Evolutionary conservation across 2,888 invertebrate genomes (phyloP).

Genomic region (Geophilus truncorum): DNA sequence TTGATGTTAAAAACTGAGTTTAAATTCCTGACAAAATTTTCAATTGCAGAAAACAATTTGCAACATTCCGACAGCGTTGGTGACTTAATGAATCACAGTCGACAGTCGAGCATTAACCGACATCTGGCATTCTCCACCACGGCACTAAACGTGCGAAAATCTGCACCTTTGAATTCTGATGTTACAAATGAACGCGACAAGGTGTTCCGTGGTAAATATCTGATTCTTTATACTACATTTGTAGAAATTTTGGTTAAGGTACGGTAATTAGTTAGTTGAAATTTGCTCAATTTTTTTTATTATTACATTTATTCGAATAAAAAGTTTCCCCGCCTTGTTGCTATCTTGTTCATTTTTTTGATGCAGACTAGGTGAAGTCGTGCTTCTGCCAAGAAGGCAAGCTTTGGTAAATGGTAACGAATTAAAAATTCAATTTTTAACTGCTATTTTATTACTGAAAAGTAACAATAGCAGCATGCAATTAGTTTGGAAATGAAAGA

Average conservation of each 20-base stretch:
- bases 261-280: background rate
- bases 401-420: background rate
- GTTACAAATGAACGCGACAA: conserved; percentile 22
- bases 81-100: background rate
- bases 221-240: background rate
- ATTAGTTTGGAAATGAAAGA: background rate
- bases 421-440: background rate
- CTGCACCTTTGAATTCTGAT: background rate
- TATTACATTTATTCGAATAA: background rate
- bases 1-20: background rate
- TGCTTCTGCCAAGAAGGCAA: background rate
- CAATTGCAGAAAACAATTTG: background rate
- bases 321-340: background rate
- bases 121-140: conserved; percentile 33
- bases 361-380: background rate
- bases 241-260: background rate
- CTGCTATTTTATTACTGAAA: background rate
- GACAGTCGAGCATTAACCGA: conserved; percentile 19
- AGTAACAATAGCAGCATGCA: conserved; percentile 10
- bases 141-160: conserved; percentile 21
- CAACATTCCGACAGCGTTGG: background rate
- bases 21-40: too few relatives aligned
- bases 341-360: background rate
- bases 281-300: background rate
- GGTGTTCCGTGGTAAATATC: conserved; percentile 25